These are phyloP conservation scores for Pachycephala philippinensis DNA, from an alignment of 2,113 vertebrate species.

Conservation along the genomic window DNA sequence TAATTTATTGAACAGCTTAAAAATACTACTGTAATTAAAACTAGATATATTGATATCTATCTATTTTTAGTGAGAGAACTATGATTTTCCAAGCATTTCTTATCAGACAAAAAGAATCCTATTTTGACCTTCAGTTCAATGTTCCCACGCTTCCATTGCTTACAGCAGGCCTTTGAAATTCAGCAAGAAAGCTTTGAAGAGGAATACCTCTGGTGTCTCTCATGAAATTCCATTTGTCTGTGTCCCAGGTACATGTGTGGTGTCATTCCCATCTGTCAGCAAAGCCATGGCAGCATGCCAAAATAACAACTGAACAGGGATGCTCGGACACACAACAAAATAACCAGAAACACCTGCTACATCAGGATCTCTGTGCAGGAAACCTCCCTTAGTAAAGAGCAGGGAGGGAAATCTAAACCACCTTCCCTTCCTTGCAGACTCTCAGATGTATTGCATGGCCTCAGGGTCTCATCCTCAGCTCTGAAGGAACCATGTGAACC, in stretches of 20 bases:
- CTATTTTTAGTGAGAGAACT: background rate
- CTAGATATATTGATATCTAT: background rate
- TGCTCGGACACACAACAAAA: background rate
- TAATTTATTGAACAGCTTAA: background rate
- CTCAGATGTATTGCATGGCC: background rate
- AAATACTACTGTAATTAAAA: background rate
- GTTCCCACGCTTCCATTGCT: background rate
- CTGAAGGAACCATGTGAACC: background rate
- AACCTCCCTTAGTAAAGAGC: background rate
- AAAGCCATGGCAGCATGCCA: background rate
- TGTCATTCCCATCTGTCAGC: background rate
- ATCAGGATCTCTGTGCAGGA: background rate
- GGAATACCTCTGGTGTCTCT: background rate
- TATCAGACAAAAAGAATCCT: background rate
- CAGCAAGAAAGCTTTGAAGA: background rate
- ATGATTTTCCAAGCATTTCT: background rate
- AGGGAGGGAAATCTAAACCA: background rate
- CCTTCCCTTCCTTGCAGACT: background rate
- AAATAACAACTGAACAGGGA: background rate
- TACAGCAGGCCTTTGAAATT: background rate
- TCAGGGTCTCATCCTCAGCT: background rate
- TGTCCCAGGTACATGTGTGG: background rate
- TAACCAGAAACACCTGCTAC: background rate
- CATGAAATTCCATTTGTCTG: background rate
- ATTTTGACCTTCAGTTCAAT: background rate